These are phyloP conservation scores for Eudyptes chrysolophus DNA, from an alignment of 2,113 vertebrate species.

Conservation along the genomic window DNA sequence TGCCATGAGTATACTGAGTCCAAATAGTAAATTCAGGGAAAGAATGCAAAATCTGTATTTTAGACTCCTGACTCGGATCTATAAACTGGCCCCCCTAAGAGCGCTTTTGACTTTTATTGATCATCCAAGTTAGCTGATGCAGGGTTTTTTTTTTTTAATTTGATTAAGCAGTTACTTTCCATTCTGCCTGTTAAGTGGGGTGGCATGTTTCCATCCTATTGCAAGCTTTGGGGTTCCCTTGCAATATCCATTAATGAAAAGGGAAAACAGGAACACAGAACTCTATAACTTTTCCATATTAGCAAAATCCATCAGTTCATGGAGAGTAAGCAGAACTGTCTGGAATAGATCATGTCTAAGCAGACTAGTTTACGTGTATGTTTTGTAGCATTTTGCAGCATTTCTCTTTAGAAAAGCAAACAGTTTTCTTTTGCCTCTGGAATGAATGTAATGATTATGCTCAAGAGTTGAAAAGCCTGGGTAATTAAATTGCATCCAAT, in stretches of 20 bases:
- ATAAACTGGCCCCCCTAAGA: neutral
- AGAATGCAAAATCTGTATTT: neutral
- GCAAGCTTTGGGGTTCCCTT: neutral
- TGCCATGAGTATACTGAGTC: neutral
- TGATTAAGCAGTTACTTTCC: neutral
- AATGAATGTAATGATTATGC: neutral
- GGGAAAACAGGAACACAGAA: neutral
- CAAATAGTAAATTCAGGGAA: neutral
- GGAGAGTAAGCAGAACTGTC: neutral
- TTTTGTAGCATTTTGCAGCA: neutral
- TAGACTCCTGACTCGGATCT: neutral
- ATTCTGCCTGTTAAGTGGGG: neutral
- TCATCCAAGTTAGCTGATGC: neutral
- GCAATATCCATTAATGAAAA: neutral
- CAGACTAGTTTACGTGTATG: neutral
- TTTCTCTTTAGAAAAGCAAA: conserved; percentile 9
- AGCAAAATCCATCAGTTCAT: neutral
- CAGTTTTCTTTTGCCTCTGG: neutral
- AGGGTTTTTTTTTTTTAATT: neutral
- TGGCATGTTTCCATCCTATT: neutral
- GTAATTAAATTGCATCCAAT: neutral
- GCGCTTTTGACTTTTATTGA: neutral
- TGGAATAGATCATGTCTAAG: neutral
- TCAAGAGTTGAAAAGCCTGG: neutral
- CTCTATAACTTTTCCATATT: neutral